Percentiles rank a stretch among this genome's conserved stretches.
Evolutionary conservation across 2,113 vertebrate genomes (phyloP).

Genomic region (Podarcis raffonei): DNA sequence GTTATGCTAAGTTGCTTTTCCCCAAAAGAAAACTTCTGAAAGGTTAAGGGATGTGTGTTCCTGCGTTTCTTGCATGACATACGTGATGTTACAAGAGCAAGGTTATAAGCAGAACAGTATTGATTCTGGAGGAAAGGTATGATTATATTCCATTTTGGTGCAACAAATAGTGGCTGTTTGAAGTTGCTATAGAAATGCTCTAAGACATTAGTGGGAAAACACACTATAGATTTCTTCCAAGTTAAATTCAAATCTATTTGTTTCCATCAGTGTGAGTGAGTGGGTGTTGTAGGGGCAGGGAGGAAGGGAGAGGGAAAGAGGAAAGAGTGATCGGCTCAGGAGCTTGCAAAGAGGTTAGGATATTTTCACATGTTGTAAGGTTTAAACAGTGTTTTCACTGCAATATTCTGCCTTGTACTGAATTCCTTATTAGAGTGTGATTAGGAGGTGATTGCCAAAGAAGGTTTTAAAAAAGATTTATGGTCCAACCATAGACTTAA

Average conservation of each 20-base stretch:
- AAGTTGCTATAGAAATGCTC: constrained; percentile 30
- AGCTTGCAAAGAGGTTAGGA: neutral
- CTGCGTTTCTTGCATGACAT: neutral
- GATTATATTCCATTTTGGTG: constrained; percentile 6
- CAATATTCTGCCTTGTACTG: no score
- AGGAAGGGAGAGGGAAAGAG: neutral
- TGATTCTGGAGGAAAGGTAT: constrained; percentile 9
- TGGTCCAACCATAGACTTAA: no score
- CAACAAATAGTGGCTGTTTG: constrained; percentile 32
- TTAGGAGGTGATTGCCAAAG: no score
- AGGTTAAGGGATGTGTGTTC: neutral
- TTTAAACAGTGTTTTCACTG: neutral
- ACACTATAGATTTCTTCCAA: constrained; percentile 44
- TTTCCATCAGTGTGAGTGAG: neutral
- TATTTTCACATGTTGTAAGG: neutral
- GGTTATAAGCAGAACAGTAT: neutral
- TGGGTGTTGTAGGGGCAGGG: neutral
- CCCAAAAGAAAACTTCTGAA: neutral
- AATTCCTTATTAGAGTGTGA: no score
- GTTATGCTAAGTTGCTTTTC: neutral
- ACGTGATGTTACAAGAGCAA: neutral
- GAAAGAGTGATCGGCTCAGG: neutral
- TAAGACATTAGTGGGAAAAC: constrained; percentile 25
- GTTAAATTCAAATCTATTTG: constrained; percentile 46
- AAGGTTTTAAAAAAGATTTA: no score